These are phyloP conservation scores for Bovichtus variegatus DNA, from an alignment of 2,797 vertebrate genomes.

Conservation along the genomic window DNA sequence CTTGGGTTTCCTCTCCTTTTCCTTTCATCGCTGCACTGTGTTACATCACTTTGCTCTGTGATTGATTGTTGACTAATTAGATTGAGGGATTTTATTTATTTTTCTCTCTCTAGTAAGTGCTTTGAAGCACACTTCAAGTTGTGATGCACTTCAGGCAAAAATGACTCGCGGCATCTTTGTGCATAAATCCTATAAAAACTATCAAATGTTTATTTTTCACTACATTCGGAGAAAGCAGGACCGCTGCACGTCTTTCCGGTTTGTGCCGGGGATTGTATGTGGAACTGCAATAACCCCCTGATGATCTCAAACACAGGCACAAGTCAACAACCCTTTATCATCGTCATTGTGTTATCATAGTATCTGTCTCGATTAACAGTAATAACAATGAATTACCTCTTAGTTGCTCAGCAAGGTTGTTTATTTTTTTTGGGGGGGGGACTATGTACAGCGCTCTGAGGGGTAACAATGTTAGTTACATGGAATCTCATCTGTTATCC, in stretches of 20 bases:
- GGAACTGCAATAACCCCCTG: background rate
- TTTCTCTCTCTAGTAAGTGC: background rate
- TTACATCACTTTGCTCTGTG: conserved; percentile 7
- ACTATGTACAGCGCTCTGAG: too few relatives aligned
- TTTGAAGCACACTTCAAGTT: conserved; percentile 19
- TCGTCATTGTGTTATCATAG: background rate
- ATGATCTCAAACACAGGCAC: background rate
- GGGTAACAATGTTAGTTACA: too few relatives aligned
- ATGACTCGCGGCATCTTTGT: background rate
- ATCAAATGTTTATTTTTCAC: background rate
- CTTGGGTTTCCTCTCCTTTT: background rate
- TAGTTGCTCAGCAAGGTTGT: too few relatives aligned
- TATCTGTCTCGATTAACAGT: conserved; percentile 1
- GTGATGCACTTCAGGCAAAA: conserved; percentile 1
- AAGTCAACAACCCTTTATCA: background rate
- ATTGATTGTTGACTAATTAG: conserved; percentile 41
- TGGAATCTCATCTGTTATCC: too few relatives aligned
- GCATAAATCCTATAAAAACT: conserved; percentile 1
- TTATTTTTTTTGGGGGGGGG: too few relatives aligned
- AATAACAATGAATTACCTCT: background rate
- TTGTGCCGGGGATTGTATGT: background rate
- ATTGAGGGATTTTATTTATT: background rate
- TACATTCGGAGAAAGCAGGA: background rate
- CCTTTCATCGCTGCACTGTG: background rate
- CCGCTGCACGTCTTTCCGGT: background rate